Conservation (phyloP, 2,888 invertebrate species). For the Orthosia cruda region DNA sequence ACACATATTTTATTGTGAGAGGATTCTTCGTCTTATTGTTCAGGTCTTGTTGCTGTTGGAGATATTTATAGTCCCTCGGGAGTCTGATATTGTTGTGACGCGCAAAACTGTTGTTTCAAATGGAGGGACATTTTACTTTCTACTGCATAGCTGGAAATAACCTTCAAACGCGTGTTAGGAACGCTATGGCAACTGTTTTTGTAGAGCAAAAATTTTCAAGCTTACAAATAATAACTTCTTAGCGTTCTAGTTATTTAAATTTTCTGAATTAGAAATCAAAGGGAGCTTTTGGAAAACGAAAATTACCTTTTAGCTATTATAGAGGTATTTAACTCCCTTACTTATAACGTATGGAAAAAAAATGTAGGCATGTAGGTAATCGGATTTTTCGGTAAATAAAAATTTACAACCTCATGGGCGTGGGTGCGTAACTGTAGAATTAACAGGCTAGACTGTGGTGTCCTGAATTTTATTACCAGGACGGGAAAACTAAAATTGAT, state of each 20-base stretch:
- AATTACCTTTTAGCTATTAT: constrained; percentile 26
- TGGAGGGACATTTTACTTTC: background rate
- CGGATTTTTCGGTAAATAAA: constrained; percentile 31
- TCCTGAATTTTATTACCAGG: background rate
- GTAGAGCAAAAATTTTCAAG: background rate
- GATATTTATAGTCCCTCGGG: constrained; percentile 39
- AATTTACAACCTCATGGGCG: too few relatives aligned
- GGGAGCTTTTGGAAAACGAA: constrained; percentile 32
- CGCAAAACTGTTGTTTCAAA: constrained; percentile 8
- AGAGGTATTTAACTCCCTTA: constrained; percentile 19
- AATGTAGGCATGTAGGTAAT: constrained; percentile 22
- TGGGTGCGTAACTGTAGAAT: too few relatives aligned
- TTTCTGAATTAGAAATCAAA: constrained; percentile 18
- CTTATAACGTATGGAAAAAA: constrained; percentile 19
- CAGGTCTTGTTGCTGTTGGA: constrained; percentile 30
- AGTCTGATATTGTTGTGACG: constrained; percentile 31
- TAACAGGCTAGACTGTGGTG: too few relatives aligned
- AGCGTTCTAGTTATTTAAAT: constrained; percentile 2
- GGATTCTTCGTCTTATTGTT: constrained; percentile 57
- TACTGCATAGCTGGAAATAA: background rate
- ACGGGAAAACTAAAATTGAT: background rate
- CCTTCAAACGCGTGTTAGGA: background rate
- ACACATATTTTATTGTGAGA: constrained; percentile 60
- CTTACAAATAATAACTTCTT: constrained; percentile 5
- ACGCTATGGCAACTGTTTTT: background rate